Base-by-base conservation (phyloP, 1,140 invertebrate species). In the Neoseiulus cucumeris region DNA sequence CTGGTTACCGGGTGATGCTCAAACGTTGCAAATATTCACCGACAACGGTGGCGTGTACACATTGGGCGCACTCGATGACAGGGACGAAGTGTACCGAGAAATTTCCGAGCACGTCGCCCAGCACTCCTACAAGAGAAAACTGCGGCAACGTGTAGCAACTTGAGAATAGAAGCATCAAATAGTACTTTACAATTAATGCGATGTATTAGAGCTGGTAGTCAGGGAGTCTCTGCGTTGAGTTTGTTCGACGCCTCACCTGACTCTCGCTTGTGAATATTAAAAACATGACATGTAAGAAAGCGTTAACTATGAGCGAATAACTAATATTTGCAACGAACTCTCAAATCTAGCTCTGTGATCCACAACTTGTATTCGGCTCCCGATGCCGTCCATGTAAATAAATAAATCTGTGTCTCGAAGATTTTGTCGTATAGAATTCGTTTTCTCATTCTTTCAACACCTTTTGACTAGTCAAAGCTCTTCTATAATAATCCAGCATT, bases 1-100 rank as follows among this genome's bases (percentile, higher is more conserved):
- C 2, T 75, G 75, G 74, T 72, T 77, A 59, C 75, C 75, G 33
- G 75, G 75, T 7, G 73, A 73, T 45, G 75, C 51, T 14, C 51
- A 59, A 33, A 59, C 51, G 51, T 2, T 59, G 17, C 25, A 59
- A 25, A 59, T 59, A 18, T 29, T 25, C 33, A 59, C 22, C 33
- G 51, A 59, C 9, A 25, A 59, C 14, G 51, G 51, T 20, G 33
- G 25, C 33, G 33, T 33, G 33, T 25, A 29, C 14, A 59, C 14
- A 2, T 25, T 59, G 14, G 51, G 51, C 25, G 51, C 51, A n/a
- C 51, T 59, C 17, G 51, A 14, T 14, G 22, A 59, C 33, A 25
- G 51, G 12, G 51, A 59, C 51, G 51, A 59, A 14, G 51, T 59
- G 17, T 33, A 59, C 33, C 51, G 51, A 18, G 51, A 59, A 33